Evolutionary conservation across 1,140 invertebrate species (phyloP), one percentile per base, ranked within the genome.

Genomic region (Neomicropteryx cornuta): DNA sequence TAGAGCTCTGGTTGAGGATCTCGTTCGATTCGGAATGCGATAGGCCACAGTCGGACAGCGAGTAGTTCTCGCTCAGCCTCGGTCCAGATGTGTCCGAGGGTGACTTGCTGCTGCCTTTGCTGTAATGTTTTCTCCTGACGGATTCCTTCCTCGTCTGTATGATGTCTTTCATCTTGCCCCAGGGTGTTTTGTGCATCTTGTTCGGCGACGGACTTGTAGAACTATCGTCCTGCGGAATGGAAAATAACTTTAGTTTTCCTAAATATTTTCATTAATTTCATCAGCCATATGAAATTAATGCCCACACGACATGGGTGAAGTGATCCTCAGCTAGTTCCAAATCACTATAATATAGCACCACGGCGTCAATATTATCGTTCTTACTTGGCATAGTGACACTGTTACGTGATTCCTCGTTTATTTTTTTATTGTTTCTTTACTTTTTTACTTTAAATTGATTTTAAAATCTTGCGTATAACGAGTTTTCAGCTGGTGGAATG

Each of bases 161-260:
- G 18, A 83, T 82, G 45, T 78, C 75, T 45, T 77, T 75, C 54
- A 82, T 76, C 52, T 79, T 77, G 1, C 72, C 74, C 78, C 79
- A 81, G 0, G 77, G 72, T 22, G 74, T 79, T 56, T 72, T 72
- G 49, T 68, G 66, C 1, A 63, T 54, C 42, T 71, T 71, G 42
- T 62, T 65, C 4, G 53, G 60, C 16, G 65, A 66, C 14, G 63
- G 60, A 1, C 58, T 62, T 1, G 61, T 67, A 20, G 59, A 62
- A 42, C 59, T 62, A 36, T 62, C 62, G 24, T 67, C 62, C 62
- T 67, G 30, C n/a, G 28, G 14, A 27, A 29, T 29, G n/a, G 31
- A 18, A 39, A 30, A 29, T 33, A 24, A 22, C 10, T 21, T 6
- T 20, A 34, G 17, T 39, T 32, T 16, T 39, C 31, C 38, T 39